Conservation (phyloP, 2,113 vertebrate species). For the Dissostichus mawsoni region DNA sequence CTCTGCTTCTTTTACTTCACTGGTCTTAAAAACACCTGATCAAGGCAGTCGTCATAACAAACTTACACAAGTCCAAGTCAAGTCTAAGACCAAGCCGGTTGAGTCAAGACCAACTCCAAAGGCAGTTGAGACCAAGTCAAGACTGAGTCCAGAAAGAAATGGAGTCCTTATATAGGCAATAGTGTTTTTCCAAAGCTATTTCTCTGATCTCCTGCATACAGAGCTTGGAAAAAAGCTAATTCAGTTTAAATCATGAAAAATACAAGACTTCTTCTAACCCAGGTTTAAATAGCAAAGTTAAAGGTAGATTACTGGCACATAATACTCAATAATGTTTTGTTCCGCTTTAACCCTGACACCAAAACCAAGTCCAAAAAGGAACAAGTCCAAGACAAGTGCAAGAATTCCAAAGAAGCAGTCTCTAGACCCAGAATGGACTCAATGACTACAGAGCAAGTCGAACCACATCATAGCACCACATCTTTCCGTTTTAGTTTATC, state of each 20-base stretch:
- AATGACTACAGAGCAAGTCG: neutral
- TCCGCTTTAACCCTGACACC: too few relatives aligned
- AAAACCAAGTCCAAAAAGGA: too few relatives aligned
- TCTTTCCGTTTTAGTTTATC: slow-evolving; percentile 29
- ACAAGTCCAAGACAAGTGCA: too few relatives aligned
- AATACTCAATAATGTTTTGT: too few relatives aligned
- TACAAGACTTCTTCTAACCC: too few relatives aligned
- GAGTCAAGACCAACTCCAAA: neutral
- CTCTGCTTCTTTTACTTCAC: slow-evolving; percentile 32
- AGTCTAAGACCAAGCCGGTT: too few relatives aligned
- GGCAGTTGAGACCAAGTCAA: neutral
- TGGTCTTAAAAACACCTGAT: neutral
- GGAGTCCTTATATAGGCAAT: neutral
- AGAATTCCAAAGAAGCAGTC: too few relatives aligned
- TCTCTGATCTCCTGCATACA: neutral
- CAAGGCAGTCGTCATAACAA: neutral
- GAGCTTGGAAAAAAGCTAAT: neutral
- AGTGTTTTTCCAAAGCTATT: neutral
- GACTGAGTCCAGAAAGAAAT: neutral
- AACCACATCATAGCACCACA: slow-evolving; percentile 29
- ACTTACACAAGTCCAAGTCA: too few relatives aligned
- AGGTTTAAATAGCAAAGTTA: too few relatives aligned
- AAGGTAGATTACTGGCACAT: too few relatives aligned
- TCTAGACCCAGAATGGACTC: too few relatives aligned
- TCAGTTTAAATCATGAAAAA: too few relatives aligned